These are phyloP conservation scores for Corapipo altera DNA, from an alignment of 2,113 vertebrate genomes.

Conservation along the genomic window DNA sequence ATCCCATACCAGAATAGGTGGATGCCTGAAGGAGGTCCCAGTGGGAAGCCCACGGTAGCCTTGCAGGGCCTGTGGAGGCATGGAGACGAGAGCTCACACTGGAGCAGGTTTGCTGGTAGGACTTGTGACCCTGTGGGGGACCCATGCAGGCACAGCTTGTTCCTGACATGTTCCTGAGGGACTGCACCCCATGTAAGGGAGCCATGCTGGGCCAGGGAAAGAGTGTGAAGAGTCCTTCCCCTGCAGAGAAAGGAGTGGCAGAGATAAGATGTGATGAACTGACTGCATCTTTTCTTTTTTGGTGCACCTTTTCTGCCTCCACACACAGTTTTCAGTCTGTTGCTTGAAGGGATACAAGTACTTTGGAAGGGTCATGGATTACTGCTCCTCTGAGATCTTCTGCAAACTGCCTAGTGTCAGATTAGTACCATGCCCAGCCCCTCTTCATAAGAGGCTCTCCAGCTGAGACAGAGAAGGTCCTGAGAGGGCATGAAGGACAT, in stretches of 20 bases:
- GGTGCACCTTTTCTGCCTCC: background rate
- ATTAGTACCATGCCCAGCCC: background rate
- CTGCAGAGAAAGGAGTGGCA: background rate
- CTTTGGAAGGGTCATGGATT: background rate
- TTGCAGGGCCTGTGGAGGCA: background rate
- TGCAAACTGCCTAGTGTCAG: background rate
- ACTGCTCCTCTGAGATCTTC: background rate
- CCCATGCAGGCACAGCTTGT: background rate
- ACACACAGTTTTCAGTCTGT: fast-evolving
- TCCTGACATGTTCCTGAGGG: background rate
- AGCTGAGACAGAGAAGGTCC: background rate
- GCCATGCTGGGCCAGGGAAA: background rate
- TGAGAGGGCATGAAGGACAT: background rate
- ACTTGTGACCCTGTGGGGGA: background rate
- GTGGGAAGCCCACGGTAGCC: background rate
- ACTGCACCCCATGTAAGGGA: background rate
- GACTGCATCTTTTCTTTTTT: background rate
- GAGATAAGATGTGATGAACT: background rate
- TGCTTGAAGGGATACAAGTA: background rate
- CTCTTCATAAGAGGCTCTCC: background rate
- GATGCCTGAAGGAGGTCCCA: background rate
- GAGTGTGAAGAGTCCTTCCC: background rate
- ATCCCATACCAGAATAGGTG: background rate
- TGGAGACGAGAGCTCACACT: background rate
- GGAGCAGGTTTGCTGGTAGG: background rate